Percentiles rank a stretch among this genome's conserved stretches.
These are phyloP conservation scores for Pteronotus mesoamericanus DNA, from an alignment of 2,797 vertebrate genomes.

Conservation along the genomic window DNA sequence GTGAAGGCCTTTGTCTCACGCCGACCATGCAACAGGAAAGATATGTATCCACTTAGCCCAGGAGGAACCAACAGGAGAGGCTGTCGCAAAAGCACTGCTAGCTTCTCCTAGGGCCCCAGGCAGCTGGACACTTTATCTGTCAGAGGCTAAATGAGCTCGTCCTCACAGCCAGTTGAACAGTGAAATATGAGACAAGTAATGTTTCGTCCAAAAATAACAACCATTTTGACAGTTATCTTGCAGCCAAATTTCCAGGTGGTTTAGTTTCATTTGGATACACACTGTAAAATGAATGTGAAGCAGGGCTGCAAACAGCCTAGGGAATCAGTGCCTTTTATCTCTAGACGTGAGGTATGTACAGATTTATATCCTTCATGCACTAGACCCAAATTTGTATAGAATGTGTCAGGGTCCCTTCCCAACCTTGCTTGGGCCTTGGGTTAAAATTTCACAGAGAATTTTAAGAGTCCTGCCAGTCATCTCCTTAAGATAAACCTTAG, in stretches of 20 bases:
- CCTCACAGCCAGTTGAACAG: not conserved
- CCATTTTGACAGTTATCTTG: not conserved
- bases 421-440: not conserved
- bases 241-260: constrained; percentile 9
- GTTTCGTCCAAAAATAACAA: constrained; percentile 4
- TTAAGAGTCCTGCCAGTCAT: not conserved
- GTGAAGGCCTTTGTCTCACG: not conserved
- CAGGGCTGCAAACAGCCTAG: not conserved
- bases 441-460: not conserved
- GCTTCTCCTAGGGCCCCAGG: not conserved
- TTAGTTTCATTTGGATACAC: not conserved
- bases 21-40: not conserved
- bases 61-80: not conserved
- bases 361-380: not conserved
- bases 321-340: not conserved
- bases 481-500: not conserved
- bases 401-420: not conserved
- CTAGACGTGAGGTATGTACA: not conserved
- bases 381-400: not conserved
- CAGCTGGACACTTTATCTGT: not conserved
- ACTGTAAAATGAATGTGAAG: not conserved
- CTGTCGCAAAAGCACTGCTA: not conserved
- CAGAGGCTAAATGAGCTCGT: not conserved
- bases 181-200: not conserved
- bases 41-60: not conserved